These are phyloP conservation scores for Antechinus stuartii DNA, from an alignment of 2,113 vertebrate genomes.

Conservation along the genomic window DNA sequence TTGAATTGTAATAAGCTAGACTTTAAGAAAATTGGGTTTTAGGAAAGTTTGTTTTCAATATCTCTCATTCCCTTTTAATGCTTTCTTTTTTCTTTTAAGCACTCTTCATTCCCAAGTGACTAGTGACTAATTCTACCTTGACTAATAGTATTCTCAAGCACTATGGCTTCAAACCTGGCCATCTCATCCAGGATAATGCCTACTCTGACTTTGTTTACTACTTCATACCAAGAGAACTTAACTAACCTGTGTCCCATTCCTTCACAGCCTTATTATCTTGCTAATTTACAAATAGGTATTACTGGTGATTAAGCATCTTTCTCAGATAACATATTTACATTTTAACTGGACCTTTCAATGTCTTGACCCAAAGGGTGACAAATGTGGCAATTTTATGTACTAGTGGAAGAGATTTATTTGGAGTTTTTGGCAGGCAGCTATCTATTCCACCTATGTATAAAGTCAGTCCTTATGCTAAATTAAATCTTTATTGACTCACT, in stretches of 20 bases:
- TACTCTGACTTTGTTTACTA: neutral
- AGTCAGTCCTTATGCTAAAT: neutral
- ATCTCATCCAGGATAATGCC: neutral
- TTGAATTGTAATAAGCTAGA: neutral
- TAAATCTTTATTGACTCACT: neutral
- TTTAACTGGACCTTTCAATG: neutral
- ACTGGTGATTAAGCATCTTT: neutral
- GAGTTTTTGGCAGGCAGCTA: neutral
- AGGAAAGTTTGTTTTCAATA: constrained; percentile 3
- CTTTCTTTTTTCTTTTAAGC: neutral
- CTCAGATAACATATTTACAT: neutral
- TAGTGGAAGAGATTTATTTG: neutral
- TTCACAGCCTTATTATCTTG: neutral
- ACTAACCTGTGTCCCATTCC: neutral
- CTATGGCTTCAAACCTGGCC: neutral
- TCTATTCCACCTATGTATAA: neutral
- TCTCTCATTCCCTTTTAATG: neutral
- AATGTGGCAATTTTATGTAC: neutral
- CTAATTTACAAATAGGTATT: neutral
- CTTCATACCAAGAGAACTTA: constrained; percentile 3
- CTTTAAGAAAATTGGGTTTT: neutral
- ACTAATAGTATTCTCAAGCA: neutral
- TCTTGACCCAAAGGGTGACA: neutral
- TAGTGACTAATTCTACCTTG: neutral
- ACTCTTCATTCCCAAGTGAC: neutral